These are phyloP conservation scores for Coptotermes formosanus DNA, from an alignment of 1,140 invertebrate genomes.

Conservation along the genomic window DNA sequence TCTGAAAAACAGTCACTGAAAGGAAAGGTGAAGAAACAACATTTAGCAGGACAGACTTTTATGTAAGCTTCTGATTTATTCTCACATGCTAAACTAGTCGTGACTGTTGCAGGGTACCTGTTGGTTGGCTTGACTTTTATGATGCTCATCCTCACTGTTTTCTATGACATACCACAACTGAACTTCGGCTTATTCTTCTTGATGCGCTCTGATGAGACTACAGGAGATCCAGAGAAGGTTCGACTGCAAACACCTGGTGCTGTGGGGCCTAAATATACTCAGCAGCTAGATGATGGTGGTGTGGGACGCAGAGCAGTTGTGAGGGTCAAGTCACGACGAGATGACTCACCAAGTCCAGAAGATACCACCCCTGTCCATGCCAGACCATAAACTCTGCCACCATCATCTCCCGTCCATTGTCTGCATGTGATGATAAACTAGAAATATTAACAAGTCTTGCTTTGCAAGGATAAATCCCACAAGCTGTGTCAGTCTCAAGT, in stretches of 20 bases:
- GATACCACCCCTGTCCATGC: slow-evolving; percentile 62
- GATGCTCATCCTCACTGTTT: slow-evolving; percentile 77
- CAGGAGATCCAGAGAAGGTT: slow-evolving; percentile 61
- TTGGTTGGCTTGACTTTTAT: slow-evolving; percentile 77
- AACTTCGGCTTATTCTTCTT: slow-evolving; percentile 77
- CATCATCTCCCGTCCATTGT: background rate
- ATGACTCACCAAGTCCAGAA: slow-evolving; percentile 63
- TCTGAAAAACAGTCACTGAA: too few relatives aligned
- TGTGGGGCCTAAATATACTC: slow-evolving; percentile 49
- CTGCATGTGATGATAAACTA: too few relatives aligned
- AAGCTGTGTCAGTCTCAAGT: background rate
- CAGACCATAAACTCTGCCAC: slow-evolving; percentile 41
- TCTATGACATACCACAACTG: slow-evolving; percentile 84
- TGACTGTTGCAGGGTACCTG: slow-evolving; percentile 64
- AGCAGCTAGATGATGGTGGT: slow-evolving; percentile 42
- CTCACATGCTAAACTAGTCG: too few relatives aligned
- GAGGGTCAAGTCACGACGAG: slow-evolving; percentile 57
- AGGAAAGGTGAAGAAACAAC: too few relatives aligned
- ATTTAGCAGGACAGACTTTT: too few relatives aligned
- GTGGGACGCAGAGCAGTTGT: slow-evolving; percentile 56
- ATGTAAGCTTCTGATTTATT: too few relatives aligned
- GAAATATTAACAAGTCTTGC: too few relatives aligned
- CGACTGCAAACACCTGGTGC: slow-evolving; percentile 52
- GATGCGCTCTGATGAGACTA: slow-evolving; percentile 59
- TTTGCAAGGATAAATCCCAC: background rate